Percentiles rank a stretch among this genome's conserved stretches.
phyloP scores from a whole-genome alignment of 2,113 vertebrate genomes.

The Felis chaus region DNA sequence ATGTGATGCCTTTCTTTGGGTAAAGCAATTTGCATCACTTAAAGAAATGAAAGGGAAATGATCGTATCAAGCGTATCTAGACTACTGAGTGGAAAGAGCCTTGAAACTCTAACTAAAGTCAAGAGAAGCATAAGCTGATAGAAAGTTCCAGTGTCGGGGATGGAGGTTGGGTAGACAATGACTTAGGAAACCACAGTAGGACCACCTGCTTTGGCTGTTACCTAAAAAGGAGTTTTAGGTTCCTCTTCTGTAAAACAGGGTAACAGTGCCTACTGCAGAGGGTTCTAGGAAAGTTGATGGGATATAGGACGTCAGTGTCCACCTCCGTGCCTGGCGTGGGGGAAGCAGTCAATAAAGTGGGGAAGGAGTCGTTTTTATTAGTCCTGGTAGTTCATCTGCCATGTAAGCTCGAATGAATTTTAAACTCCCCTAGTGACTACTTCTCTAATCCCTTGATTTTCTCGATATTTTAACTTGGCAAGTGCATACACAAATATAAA shows the following conservation, averaged over 20 bases:
- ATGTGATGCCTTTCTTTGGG: conserved; percentile 35
- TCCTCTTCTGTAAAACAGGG: neutral
- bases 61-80: conserved; percentile 55
- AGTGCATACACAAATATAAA: neutral
- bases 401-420: neutral
- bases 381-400: neutral
- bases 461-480: neutral
- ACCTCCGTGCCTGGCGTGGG: rapidly evolving
- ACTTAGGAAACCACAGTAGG: neutral
- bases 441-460: neutral
- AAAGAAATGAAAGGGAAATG: conserved; percentile 57
- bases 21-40: conserved; percentile 72
- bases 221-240: rapidly evolving
- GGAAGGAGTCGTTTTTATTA: too few species aligned
- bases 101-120: neutral
- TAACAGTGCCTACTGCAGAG: neutral
- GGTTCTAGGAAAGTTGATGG: rapidly evolving
- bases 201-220: neutral
- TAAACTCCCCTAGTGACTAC: neutral
- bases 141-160: neutral
- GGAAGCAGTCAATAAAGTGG: rapidly evolving
- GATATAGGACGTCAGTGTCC: rapidly evolving
- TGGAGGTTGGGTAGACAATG: neutral
- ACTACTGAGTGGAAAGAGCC: conserved; percentile 25
- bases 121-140: neutral